These are phyloP conservation scores for Calliphora vicina DNA, from an alignment of 1,140 invertebrate genomes.

Conservation along the genomic window DNA sequence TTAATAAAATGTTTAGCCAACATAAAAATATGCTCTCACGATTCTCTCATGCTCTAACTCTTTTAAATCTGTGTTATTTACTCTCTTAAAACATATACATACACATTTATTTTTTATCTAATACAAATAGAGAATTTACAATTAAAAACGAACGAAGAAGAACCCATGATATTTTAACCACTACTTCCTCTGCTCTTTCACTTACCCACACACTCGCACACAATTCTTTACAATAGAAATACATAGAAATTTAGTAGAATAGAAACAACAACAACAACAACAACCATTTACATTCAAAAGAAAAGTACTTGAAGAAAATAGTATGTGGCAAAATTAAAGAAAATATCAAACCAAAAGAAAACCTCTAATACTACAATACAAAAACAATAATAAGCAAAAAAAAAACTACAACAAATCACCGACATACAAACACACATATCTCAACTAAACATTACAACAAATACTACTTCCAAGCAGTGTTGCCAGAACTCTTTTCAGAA, in stretches of 20 bases:
- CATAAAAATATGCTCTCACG: background rate
- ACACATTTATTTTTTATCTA: background rate
- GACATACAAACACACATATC: background rate
- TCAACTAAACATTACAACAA: too few species aligned
- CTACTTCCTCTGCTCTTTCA: background rate
- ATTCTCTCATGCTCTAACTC: background rate
- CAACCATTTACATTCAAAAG: background rate
- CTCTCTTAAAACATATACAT: background rate
- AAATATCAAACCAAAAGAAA: background rate
- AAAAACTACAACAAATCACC: background rate
- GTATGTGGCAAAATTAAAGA: background rate
- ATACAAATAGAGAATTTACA: constrained; percentile 4
- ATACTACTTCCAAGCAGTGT: too few species aligned
- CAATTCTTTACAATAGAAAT: background rate
- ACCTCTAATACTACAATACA: background rate
- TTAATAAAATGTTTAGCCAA: background rate
- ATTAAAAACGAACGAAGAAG: background rate
- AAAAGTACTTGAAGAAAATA: background rate
- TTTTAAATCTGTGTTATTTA: background rate
- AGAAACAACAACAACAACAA: background rate
- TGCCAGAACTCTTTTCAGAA: too few species aligned
- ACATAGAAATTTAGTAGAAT: background rate
- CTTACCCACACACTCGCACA: background rate
- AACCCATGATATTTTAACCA: background rate
- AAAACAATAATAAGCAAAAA: background rate